Evolutionary conservation across 2,113 vertebrate genomes (phyloP).

Genomic region (Aix galericulata): DNA sequence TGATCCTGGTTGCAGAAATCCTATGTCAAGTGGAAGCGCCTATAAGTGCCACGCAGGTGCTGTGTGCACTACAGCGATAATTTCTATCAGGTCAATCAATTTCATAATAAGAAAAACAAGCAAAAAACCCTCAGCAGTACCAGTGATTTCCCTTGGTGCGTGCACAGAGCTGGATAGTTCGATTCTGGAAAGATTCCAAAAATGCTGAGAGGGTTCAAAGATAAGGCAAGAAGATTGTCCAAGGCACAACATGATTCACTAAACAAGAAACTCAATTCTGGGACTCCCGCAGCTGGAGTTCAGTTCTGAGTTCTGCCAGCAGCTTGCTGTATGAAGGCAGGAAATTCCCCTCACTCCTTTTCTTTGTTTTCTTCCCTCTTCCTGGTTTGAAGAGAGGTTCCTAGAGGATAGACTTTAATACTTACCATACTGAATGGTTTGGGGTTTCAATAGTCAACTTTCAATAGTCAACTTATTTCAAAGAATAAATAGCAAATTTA

Average conservation of each 20-base stretch:
- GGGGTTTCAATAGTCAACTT: background rate
- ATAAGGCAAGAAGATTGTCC: background rate
- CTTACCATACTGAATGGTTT: background rate
- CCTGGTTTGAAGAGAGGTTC: background rate
- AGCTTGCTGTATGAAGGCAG: background rate
- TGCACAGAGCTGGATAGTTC: background rate
- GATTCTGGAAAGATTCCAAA: background rate
- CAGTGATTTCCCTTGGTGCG: background rate
- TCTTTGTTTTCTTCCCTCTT: background rate
- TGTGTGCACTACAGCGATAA: fast-evolving
- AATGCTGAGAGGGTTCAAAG: background rate
- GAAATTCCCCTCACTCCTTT: too few relatives aligned
- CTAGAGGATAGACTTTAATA: background rate
- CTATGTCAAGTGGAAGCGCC: background rate
- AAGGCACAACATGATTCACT: background rate
- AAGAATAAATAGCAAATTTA: background rate
- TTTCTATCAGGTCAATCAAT: background rate
- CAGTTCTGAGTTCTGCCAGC: background rate
- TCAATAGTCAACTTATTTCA: background rate
- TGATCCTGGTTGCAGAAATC: background rate
- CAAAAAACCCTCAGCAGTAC: background rate
- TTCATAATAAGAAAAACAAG: background rate
- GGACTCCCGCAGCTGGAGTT: background rate
- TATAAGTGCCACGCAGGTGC: background rate
- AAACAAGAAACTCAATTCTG: background rate